A percentile compares a stretch with the other conserved stretches of the same genome.
phyloP scores from a whole-genome alignment of 2,888 invertebrate genomes.

The Pocota personata region DNA sequence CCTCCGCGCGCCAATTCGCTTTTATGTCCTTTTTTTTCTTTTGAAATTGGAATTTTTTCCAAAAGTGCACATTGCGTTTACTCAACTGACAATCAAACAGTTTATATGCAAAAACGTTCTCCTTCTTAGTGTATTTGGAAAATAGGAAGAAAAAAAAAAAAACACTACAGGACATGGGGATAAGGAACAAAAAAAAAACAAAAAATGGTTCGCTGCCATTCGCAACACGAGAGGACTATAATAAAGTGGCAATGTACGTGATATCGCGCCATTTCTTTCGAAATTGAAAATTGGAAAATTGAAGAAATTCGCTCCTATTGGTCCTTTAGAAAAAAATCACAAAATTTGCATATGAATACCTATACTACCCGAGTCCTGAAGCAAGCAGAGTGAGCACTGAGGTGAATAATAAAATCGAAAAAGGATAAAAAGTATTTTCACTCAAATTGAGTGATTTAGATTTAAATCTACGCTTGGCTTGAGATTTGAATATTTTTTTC shows the following conservation, averaged over 20 bases:
- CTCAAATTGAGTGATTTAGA: conserved; percentile 74
- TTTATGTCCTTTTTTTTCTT: conserved; percentile 55
- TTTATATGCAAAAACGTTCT: conserved; percentile 72
- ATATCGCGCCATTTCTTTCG: conserved; percentile 60
- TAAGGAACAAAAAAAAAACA: too few relatives aligned
- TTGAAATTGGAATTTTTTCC: conserved; percentile 41
- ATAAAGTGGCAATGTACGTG: conserved; percentile 72
- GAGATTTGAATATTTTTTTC: conserved; percentile 54
- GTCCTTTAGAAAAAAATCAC: conserved; percentile 31
- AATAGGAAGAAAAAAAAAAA: not conserved
- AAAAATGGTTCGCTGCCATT: conserved; percentile 46
- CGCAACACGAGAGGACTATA: conserved; percentile 44
- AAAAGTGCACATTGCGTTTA: conserved; percentile 65
- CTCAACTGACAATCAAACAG: conserved; percentile 72
- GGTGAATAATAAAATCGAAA: conserved; percentile 72
- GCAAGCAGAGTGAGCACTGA: conserved; percentile 16
- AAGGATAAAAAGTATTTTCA: conserved; percentile 73
- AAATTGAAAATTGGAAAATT: conserved; percentile 73
- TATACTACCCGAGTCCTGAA: not conserved
- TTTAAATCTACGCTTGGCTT: conserved; percentile 43
- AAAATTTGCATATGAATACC: conserved; percentile 72
- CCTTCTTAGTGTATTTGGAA: conserved; percentile 10
- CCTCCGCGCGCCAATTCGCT: conserved; percentile 16
- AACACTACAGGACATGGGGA: conserved; percentile 36
- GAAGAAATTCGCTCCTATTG: conserved; percentile 66